Base-by-base conservation (phyloP, 92 coral and sea anemone species). In the Parazoanthus darwini region DNA sequence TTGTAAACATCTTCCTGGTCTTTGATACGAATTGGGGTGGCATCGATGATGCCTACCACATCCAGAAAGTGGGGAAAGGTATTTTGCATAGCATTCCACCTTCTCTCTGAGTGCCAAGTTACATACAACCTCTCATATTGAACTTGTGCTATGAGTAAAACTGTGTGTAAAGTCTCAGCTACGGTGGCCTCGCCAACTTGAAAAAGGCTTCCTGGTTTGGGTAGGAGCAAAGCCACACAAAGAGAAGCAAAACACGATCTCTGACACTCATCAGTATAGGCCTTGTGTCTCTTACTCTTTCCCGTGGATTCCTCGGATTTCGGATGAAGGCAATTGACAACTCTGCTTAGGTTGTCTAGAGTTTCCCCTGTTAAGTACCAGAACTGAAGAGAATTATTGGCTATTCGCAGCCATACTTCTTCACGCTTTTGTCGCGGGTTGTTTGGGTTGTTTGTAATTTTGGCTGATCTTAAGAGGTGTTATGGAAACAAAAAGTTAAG, bases 311-410 rank as follows among this genome's bases (percentile, higher is more conserved):
- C 35, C 92, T 51, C 16, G 92, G 86, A 70, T 90, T 67, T 54
- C 89, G 80, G 44, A 90, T 37, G 81, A 43, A 85, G 80, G 29
- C 92, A 51, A 29, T 85, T 74, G 22, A 78, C 86, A 8, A 89
- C 81, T 36, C 72, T 85, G 67, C 51, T 70, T 0, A 89, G 86
- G 73, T 86, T 89, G 18, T 86, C 58, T n/a, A 86, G 89, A 54
- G 92, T 89, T 68, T 85, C 92, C 59, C 91, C 91, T 18, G 91
- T 88, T 81, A 81, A 71, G 26, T 81, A 85, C 87, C 91, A 88
- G 51, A 88, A 73, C 22, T 81, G 82, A 20, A 88, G 82, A 54
- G 88, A 37, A 43, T 88, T 48, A 23, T 66, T 42, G 37, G 73
- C 74, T 48, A 88, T 43, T n/a, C 58, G 91, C 71, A 82, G 77